Conservation (phyloP, 2,113 vertebrate genomes). For the Atractosteus spatula region DNA sequence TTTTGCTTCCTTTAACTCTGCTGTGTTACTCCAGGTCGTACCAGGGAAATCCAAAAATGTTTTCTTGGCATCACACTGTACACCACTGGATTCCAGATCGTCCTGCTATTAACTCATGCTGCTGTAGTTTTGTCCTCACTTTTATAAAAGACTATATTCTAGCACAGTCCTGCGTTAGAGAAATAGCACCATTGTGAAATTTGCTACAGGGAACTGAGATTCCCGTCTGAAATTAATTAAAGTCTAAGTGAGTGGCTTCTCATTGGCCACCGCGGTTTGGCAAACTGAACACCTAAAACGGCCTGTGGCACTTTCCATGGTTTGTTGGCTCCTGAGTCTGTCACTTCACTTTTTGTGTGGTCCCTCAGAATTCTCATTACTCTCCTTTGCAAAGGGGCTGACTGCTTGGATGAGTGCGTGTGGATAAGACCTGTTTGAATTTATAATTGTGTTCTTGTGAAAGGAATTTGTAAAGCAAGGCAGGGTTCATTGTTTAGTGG, state of each 20-base stretch:
- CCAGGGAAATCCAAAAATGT: too few species aligned
- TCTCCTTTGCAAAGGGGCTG: conserved; percentile 43
- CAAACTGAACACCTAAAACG: conserved; percentile 62
- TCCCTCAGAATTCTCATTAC: conserved; percentile 67
- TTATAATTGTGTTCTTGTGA: conserved; percentile 76
- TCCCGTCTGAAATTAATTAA: conserved; percentile 55
- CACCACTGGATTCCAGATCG: too few species aligned
- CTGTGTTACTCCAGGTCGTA: too few species aligned
- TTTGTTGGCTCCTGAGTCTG: conserved; percentile 38
- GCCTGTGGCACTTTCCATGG: conserved; percentile 57
- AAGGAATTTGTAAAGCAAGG: conserved; percentile 79
- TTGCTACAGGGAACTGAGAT: conserved; percentile 51
- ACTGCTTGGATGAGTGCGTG: conserved; percentile 67
- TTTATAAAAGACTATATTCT: too few species aligned
- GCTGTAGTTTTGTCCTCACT: too few species aligned
- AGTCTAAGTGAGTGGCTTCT: conserved; percentile 57
- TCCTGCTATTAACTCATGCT: too few species aligned
- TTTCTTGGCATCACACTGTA: too few species aligned
- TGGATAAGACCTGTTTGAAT: conserved; percentile 78
- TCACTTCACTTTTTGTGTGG: conserved; percentile 69
- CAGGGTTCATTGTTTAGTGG: conserved; percentile 70
- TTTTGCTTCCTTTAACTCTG: too few species aligned
- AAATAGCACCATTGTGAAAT: too few species aligned
- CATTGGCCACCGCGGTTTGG: conserved; percentile 45
- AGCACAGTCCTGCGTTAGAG: too few species aligned